Percentiles rank a stretch among this genome's conserved stretches.
Conservation (phyloP, 1,140 invertebrate genomes). For the Tetragnatha versicolor region DNA sequence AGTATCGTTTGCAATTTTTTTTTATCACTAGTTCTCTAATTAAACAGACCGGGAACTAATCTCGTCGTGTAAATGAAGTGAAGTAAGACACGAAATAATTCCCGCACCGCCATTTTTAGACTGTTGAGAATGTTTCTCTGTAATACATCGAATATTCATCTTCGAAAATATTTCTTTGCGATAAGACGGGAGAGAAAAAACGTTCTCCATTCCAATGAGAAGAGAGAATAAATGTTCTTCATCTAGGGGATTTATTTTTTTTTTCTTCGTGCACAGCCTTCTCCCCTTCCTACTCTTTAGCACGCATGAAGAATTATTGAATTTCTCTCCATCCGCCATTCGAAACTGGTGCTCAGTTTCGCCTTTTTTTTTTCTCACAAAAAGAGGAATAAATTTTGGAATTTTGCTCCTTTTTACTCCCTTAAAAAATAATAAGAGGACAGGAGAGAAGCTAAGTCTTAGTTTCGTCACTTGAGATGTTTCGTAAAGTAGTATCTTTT, state of each 20-base stretch:
- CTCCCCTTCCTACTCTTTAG: neutral
- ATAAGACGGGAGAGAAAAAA: too few species aligned
- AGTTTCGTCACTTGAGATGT: slow-evolving; percentile 5
- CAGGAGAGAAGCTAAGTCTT: neutral
- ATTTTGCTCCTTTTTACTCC: too few species aligned
- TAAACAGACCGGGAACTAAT: too few species aligned
- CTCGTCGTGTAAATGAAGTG: too few species aligned
- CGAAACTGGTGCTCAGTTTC: slow-evolving; percentile 3
- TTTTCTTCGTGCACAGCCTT: neutral
- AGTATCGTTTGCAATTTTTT: neutral
- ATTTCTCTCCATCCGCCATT: slow-evolving; percentile 14
- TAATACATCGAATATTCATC: too few species aligned
- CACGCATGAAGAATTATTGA: slow-evolving; percentile 17
- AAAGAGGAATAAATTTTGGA: slow-evolving; percentile 1
- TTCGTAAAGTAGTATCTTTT: slow-evolving; percentile 12
- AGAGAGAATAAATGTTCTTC: too few species aligned
- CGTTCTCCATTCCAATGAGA: too few species aligned
- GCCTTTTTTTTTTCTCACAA: neutral
- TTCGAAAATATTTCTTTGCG: too few species aligned
- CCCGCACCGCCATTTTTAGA: too few species aligned
- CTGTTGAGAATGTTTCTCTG: too few species aligned
- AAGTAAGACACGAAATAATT: too few species aligned
- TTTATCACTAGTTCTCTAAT: too few species aligned
- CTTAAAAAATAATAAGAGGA: neutral
- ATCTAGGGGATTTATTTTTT: neutral